A percentile compares a stretch with the other conserved stretches of the same genome.
Conservation (phyloP, 2,888 invertebrate genomes). For the Melanargia galathea region DNA sequence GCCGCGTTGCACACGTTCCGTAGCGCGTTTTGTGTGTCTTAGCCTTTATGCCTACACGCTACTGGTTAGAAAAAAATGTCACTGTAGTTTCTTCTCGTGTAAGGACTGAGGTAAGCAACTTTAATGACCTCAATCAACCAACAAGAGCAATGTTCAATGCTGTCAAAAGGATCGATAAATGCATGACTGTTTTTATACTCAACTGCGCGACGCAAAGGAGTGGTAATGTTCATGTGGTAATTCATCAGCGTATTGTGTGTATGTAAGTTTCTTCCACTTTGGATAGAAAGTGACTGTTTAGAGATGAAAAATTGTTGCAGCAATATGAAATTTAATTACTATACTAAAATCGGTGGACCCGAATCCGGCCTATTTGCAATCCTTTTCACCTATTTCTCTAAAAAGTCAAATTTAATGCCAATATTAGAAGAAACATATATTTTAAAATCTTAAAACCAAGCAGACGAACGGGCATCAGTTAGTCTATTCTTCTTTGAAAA, state of each 20-base stretch:
- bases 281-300: too few species aligned
- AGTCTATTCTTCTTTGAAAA: too few species aligned
- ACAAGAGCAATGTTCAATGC: constrained; percentile 54
- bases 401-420: too few species aligned
- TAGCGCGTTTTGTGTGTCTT: not conserved
- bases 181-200: constrained; percentile 6
- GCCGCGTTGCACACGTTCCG: not conserved
- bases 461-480: too few species aligned
- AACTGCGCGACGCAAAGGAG: not conserved
- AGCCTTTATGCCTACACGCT: not conserved
- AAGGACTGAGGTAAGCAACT: constrained; percentile 52
- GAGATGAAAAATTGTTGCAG: too few species aligned
- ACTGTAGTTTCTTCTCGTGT: constrained; percentile 32
- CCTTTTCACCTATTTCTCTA: too few species aligned
- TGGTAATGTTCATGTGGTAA: not conserved
- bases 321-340: too few species aligned
- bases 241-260: not conserved
- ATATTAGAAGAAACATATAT: too few species aligned
- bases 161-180: constrained; percentile 34
- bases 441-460: too few species aligned
- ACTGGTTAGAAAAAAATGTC: constrained; percentile 21
- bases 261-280: not conserved
- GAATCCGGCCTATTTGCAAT: too few species aligned
- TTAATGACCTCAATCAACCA: constrained; percentile 52
- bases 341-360: too few species aligned